Evolutionary conservation across 1,140 invertebrate species (phyloP).

Genomic region (Zaprionus kolodkinae): DNA sequence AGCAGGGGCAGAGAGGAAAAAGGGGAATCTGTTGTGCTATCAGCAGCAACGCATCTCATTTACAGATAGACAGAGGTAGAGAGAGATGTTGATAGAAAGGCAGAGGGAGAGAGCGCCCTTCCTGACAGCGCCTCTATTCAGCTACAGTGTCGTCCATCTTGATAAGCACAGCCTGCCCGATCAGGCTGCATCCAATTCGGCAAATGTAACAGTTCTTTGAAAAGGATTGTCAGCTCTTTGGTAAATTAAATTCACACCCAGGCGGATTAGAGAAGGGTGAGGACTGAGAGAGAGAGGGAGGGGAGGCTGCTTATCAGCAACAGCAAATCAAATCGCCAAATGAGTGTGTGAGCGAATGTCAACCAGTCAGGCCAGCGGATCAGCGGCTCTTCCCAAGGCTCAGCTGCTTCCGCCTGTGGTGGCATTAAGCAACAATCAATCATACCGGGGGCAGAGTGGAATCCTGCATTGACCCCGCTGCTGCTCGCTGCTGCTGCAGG

Average conservation of each 20-base stretch:
- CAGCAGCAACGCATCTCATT: conserved; percentile 52
- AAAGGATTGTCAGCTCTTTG: conserved; percentile 76
- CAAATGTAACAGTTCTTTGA: conserved; percentile 53
- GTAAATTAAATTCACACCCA: conserved; percentile 82
- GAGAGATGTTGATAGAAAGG: no score
- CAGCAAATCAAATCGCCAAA: conserved; percentile 76
- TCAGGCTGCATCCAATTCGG: conserved; percentile 1
- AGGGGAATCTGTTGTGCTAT: conserved; percentile 32
- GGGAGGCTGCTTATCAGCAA: conserved; percentile 51
- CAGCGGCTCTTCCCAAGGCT: conserved; percentile 36
- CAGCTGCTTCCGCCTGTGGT: conserved; percentile 70
- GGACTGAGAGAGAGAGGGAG: conserved; percentile 9
- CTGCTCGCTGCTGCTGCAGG: conserved; percentile 58
- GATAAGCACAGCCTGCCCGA: conserved; percentile 49
- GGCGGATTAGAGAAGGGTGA: conserved; percentile 67
- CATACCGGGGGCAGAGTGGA: conserved; percentile 52
- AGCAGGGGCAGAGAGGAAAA: not conserved
- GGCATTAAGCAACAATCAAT: conserved; percentile 76
- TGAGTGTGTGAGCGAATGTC: conserved; percentile 66
- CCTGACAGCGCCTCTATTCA: conserved; percentile 26
- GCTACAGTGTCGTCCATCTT: conserved; percentile 50
- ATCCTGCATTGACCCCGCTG: conserved; percentile 61
- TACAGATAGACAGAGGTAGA: conserved; percentile 36
- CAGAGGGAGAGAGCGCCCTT: not conserved
- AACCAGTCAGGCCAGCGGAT: conserved; percentile 28